Conservation (phyloP, 1,140 invertebrate species). For the Lucilia cuprina region DNA sequence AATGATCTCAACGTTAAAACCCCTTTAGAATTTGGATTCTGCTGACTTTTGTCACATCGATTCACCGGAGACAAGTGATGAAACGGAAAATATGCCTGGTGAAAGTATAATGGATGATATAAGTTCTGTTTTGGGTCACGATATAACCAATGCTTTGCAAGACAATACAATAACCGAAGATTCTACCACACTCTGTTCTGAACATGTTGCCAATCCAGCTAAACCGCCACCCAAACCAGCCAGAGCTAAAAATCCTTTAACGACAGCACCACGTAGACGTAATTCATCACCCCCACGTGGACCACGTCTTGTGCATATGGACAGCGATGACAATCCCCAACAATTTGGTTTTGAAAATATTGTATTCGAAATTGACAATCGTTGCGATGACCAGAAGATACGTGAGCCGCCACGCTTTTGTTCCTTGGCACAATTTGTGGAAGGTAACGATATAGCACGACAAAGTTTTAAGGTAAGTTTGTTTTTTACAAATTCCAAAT, state of each 20-base stretch:
- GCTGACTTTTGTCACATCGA: conserved; percentile 78
- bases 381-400: conserved; percentile 65
- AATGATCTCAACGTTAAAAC: too few relatives aligned
- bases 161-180: conserved; percentile 74
- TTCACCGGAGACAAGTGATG: conserved; percentile 80
- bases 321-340: conserved; percentile 65
- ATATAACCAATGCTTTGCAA: conserved; percentile 70
- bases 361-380: conserved; percentile 69
- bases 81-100: conserved; percentile 73
- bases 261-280: conserved; percentile 46
- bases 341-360: conserved; percentile 74
- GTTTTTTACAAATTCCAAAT: not conserved
- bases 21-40: conserved; percentile 54
- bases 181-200: conserved; percentile 70
- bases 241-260: conserved; percentile 55
- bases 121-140: conserved; percentile 74
- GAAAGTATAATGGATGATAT: conserved; percentile 80
- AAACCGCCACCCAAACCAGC: conserved; percentile 51
- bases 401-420: conserved; percentile 70
- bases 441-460: conserved; percentile 77
- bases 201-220: conserved; percentile 57
- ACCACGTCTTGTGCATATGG: conserved; percentile 49
- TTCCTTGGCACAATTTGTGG: conserved; percentile 64
- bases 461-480: conserved; percentile 71
- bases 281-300: conserved; percentile 59